A percentile compares a stretch with the other conserved stretches of the same genome.
Conservation (phyloP, 2,888 invertebrate species). For the Nebria salina region DNA sequence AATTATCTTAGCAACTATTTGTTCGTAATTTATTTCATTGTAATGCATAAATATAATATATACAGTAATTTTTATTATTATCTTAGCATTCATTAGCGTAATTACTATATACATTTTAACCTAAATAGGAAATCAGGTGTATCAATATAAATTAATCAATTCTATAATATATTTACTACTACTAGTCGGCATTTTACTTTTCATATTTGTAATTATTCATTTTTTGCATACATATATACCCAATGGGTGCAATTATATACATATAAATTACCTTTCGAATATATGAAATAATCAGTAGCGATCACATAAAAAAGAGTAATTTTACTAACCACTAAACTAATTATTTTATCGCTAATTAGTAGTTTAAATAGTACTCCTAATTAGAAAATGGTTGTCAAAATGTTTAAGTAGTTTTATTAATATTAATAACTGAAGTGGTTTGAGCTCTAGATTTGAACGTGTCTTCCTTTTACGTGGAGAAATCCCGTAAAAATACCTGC, state of each 20-base stretch:
- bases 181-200: neutral
- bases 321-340: too few relatives aligned
- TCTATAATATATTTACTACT: neutral
- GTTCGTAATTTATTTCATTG: neutral
- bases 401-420: neutral
- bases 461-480: slow-evolving; percentile 15
- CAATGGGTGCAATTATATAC: neutral
- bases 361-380: too few relatives aligned
- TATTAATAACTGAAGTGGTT: neutral
- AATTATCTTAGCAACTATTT: neutral
- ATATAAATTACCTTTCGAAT: neutral
- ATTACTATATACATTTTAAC: neutral
- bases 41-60: neutral
- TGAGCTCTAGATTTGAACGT: neutral
- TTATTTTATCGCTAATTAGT: too few relatives aligned
- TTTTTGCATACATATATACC: neutral
- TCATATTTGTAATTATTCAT: neutral
- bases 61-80: neutral
- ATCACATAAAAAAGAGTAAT: too few relatives aligned
- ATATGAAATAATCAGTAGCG: neutral
- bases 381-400: too few relatives aligned
- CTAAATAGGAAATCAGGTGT: neutral
- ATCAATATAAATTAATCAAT: neutral
- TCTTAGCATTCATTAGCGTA: neutral
- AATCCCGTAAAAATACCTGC: slow-evolving; percentile 2